A percentile compares a stretch with the other conserved stretches of the same genome.
Evolutionary conservation across 2,888 invertebrate species (phyloP).

Genomic region (Nysson spinosus): DNA sequence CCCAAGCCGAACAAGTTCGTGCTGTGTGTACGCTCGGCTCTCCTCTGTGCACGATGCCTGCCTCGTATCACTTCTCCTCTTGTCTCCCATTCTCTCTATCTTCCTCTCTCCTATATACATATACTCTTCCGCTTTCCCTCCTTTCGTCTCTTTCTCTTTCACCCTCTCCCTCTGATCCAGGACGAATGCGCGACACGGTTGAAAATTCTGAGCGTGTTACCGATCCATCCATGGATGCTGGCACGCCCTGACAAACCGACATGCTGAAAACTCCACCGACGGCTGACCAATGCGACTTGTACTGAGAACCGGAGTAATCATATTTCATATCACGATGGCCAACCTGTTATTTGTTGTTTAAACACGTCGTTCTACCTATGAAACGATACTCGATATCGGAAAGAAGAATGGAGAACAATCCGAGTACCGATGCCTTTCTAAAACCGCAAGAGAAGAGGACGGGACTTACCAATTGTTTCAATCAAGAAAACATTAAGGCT

Average conservation of each 20-base stretch:
- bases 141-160: not conserved
- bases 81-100: conserved; percentile 21
- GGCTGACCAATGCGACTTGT: conserved; percentile 61
- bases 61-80: conserved; percentile 51
- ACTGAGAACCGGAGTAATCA: conserved; percentile 61
- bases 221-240: conserved; percentile 52
- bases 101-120: too few species aligned
- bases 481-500: too few species aligned
- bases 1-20: conserved; percentile 70
- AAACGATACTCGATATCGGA: too few species aligned
- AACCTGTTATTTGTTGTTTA: conserved; percentile 57
- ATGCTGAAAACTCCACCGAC: conserved; percentile 59
- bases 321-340: conserved; percentile 60
- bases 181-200: conserved; percentile 60
- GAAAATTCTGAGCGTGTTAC: conserved; percentile 62
- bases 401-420: too few species aligned
- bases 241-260: conserved; percentile 58
- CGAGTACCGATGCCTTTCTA: too few species aligned
- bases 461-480: too few species aligned
- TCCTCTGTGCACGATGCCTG: conserved; percentile 47
- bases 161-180: conserved; percentile 8
- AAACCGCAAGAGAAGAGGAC: too few species aligned
- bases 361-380: conserved; percentile 13
- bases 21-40: conserved; percentile 62
- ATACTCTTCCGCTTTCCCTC: too few species aligned